These are phyloP conservation scores for Rhadinocentrus ornatus DNA, from an alignment of 2,797 vertebrate species.

Conservation along the genomic window DNA sequence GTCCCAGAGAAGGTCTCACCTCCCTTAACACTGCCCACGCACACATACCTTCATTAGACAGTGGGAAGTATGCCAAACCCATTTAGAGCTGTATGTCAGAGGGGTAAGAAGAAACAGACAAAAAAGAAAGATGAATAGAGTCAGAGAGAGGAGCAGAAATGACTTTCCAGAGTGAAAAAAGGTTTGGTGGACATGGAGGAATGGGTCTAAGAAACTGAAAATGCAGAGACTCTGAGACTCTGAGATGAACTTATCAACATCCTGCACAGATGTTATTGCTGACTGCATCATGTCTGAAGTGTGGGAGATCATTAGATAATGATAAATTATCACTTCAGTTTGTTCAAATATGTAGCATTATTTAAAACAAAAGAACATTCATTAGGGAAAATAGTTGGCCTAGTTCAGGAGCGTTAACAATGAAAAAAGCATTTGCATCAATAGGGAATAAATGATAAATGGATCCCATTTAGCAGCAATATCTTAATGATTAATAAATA, in stretches of 20 bases:
- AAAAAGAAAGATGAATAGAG: conserved; percentile 48
- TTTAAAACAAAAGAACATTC: conserved; percentile 53
- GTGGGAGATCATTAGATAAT: conserved; percentile 78
- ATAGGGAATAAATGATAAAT: conserved; percentile 81
- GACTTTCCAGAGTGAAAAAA: conserved; percentile 11
- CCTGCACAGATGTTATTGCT: conserved; percentile 68
- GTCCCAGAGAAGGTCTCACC: conserved; percentile 73
- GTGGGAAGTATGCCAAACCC: conserved; percentile 71
- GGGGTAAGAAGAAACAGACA: conserved; percentile 68
- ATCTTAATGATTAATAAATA: conserved; percentile 66
- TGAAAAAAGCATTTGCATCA: conserved; percentile 71
- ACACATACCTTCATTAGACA: conserved; percentile 69
- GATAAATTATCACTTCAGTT: conserved; percentile 77
- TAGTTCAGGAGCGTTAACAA: conserved; percentile 69
- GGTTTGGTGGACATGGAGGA: conserved; percentile 28
- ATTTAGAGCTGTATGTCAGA: conserved; percentile 72
- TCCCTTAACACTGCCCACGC: conserved; percentile 72
- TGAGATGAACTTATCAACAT: conserved; percentile 48
- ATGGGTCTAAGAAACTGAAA: conserved; percentile 37
- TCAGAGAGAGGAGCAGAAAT: conserved; percentile 24
- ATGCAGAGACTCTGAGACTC: conserved; percentile 9
- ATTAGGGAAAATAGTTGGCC: conserved; percentile 73
- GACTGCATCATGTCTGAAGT: conserved; percentile 66
- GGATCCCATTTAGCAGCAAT: conserved; percentile 62
- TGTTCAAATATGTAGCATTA: conserved; percentile 73